Conservation (phyloP, 2,797 vertebrate genomes). For the Macropodus opercularis region DNA sequence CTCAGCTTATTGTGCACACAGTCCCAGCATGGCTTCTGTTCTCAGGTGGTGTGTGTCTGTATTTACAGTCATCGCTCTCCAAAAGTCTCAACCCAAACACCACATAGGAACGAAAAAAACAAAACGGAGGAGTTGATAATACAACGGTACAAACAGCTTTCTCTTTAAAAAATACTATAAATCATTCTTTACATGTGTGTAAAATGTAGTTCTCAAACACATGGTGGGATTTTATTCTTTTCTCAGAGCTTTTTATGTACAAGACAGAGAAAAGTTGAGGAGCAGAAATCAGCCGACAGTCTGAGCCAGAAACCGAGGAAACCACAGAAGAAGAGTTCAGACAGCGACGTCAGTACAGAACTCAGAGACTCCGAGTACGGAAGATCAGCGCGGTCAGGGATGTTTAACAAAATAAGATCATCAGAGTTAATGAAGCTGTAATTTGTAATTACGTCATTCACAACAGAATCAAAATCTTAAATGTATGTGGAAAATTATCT, state of each 20-base stretch:
- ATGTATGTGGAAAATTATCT: no score
- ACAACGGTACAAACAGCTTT: conserved; percentile 89
- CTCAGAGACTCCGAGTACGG: neutral
- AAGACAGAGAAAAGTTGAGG: conserved; percentile 54
- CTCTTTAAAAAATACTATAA: conserved; percentile 94
- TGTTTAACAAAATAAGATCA: no score
- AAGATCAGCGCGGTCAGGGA: conserved; percentile 10
- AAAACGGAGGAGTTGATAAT: conserved; percentile 81
- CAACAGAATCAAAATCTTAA: no score
- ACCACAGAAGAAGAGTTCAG: conserved; percentile 1
- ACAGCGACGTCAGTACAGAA: neutral
- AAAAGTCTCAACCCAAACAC: conserved; percentile 56
- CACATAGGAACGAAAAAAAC: conserved; percentile 81
- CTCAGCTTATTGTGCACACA: conserved; percentile 89
- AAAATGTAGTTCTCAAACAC: conserved; percentile 92
- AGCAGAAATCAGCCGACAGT: conserved; percentile 32
- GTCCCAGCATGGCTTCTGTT: conserved; percentile 84
- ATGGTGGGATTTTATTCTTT: conserved; percentile 64
- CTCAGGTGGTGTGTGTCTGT: conserved; percentile 58
- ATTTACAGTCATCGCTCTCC: conserved; percentile 75
- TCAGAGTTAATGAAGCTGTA: no score
- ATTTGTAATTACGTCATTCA: no score
- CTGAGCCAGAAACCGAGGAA: conserved; percentile 5
- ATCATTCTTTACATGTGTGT: conserved; percentile 94
- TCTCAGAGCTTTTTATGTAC: conserved; percentile 85